phyloP scores from a whole-genome alignment of 2,113 vertebrate species.

The Theristicus caerulescens region DNA sequence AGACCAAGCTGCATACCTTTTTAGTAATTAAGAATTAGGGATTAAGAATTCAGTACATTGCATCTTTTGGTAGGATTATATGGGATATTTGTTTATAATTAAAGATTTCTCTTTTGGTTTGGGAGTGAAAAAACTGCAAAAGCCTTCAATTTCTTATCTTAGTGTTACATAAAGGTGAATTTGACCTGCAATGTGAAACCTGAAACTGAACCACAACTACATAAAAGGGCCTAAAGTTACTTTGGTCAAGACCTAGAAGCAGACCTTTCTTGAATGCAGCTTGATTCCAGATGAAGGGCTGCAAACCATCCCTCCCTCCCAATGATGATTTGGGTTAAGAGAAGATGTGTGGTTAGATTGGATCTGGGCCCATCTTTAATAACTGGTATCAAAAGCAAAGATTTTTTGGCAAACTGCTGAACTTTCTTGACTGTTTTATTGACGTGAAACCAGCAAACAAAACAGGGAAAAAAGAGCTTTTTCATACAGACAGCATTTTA shows the following conservation, averaged over 20 bases:
- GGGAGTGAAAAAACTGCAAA: not conserved
- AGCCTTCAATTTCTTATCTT: not conserved
- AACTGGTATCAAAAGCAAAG: not conserved
- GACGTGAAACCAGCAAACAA: not conserved
- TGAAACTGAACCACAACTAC: not conserved
- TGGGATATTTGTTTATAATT: not conserved
- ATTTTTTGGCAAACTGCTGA: not conserved
- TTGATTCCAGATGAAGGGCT: not conserved
- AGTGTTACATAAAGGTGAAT: not conserved
- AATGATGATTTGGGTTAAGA: not conserved
- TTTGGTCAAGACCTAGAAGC: not conserved
- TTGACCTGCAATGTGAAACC: not conserved
- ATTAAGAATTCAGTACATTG: not conserved
- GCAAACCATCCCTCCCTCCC: not conserved
- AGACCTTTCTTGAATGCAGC: not conserved
- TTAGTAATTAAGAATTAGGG: not conserved
- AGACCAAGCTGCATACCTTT: not conserved
- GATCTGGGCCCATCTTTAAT: not conserved
- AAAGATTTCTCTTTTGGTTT: not conserved
- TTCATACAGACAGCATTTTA: not conserved
- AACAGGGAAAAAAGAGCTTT: not conserved
- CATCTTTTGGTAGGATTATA: not conserved
- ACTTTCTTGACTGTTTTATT: not conserved
- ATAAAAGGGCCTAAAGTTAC: not conserved
- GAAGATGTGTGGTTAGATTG: not conserved